Conservation (phyloP, 1,140 invertebrate genomes). For the Antheraea mylitta region DNA sequence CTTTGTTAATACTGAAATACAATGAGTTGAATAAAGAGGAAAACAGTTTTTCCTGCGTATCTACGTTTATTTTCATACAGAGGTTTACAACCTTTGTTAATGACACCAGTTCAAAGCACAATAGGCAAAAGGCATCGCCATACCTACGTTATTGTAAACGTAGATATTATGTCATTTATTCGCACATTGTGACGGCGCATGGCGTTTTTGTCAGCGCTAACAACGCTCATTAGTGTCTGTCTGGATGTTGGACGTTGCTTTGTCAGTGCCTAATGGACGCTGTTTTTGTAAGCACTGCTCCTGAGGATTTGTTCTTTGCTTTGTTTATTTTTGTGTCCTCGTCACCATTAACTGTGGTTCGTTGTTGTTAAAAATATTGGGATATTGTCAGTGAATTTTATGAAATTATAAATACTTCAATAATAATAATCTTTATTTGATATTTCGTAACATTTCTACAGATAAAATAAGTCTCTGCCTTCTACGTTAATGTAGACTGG, state of each 20-base stretch:
- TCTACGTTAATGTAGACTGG: too few species aligned
- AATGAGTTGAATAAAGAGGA: not conserved
- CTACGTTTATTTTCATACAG: not conserved
- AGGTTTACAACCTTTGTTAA: constrained; percentile 2
- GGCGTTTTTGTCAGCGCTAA: constrained; percentile 11
- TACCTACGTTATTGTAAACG: not conserved
- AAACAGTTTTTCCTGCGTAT: not conserved
- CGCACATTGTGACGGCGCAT: constrained; percentile 6
- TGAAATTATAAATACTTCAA: too few species aligned
- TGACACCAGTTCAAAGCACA: not conserved
- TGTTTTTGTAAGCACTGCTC: constrained; percentile 3
- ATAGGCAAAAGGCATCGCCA: not conserved
- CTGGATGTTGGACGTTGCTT: constrained; percentile 10
- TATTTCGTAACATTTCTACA: too few species aligned
- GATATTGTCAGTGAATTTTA: too few species aligned
- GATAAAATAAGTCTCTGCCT: too few species aligned
- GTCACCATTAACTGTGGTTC: not conserved
- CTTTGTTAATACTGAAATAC: not conserved
- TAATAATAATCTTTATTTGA: too few species aligned
- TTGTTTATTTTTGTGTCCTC: constrained; percentile 1
- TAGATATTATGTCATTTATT: constrained; percentile 9
- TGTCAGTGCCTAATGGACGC: constrained; percentile 10
- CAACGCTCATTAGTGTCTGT: constrained; percentile 12
- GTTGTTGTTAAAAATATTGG: too few species aligned
- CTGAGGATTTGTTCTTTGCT: not conserved